Percentiles rank a stretch among this genome's conserved stretches.
Evolutionary conservation across 2,113 vertebrate genomes (phyloP).

Genomic region (Microcebus murinus): DNA sequence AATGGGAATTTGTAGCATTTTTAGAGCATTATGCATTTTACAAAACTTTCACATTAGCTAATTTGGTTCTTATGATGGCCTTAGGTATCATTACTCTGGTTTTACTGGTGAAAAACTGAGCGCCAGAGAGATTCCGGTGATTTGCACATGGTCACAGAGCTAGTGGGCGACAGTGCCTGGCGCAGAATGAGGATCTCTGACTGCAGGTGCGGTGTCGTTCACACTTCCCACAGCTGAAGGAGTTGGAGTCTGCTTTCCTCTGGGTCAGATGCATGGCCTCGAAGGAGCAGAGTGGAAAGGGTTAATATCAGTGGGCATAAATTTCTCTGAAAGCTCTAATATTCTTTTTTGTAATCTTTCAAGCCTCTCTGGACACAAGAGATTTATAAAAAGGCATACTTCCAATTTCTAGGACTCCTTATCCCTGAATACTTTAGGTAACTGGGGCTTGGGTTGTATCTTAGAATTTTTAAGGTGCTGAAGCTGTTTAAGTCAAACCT

Average conservation of each 20-base stretch:
- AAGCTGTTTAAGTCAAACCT: background rate
- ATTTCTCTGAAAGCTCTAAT: background rate
- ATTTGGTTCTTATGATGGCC: background rate
- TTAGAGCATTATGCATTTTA: background rate
- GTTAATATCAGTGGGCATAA: background rate
- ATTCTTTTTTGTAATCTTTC: background rate
- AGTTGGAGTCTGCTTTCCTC: background rate
- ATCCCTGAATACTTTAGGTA: background rate
- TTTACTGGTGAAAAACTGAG: background rate
- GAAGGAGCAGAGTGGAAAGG: background rate
- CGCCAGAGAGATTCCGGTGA: background rate
- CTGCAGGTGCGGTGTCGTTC: too few relatives aligned
- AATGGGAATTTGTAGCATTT: background rate
- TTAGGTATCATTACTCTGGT: background rate
- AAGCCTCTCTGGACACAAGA: background rate
- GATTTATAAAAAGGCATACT: background rate
- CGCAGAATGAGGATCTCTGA: too few relatives aligned
- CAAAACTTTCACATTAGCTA: background rate
- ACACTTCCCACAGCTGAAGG: background rate
- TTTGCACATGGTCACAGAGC: background rate
- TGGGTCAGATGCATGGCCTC: accelerated
- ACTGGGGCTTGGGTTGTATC: background rate
- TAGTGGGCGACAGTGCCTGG: background rate
- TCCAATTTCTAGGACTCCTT: background rate
- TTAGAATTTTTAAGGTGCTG: background rate